A percentile compares a stretch with the other conserved stretches of the same genome.
Conservation (phyloP, 2,888 invertebrate genomes). For the Watsonalla cultraria region DNA sequence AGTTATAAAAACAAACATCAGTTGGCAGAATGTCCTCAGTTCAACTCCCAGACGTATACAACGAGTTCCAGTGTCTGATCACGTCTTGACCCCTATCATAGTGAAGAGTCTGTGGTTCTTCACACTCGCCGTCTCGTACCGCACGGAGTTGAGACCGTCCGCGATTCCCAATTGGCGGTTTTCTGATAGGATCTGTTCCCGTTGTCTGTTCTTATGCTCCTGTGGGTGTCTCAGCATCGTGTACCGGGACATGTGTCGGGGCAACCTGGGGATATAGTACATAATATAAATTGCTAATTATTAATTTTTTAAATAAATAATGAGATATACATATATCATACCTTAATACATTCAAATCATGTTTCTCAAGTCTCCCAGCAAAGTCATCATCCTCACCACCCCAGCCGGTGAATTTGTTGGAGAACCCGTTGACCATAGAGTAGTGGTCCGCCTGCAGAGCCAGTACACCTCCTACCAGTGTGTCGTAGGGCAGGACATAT, state of each 20-base stretch:
- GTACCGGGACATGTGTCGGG: constrained; percentile 55
- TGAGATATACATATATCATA: constrained; percentile 12
- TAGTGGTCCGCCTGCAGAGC: constrained; percentile 56
- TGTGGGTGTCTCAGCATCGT: constrained; percentile 60
- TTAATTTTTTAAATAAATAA: too few species aligned
- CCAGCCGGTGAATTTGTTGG: constrained; percentile 63
- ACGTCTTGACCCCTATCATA: constrained; percentile 45
- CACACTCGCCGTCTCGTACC: constrained; percentile 22
- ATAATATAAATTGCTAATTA: background rate
- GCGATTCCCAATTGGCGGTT: constrained; percentile 18
- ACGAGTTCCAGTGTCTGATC: constrained; percentile 9
- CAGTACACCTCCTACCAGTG: constrained; percentile 59
- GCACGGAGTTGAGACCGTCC: constrained; percentile 42
- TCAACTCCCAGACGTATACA: too few species aligned
- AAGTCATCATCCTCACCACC: constrained; percentile 74
- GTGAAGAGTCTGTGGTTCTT: constrained; percentile 50
- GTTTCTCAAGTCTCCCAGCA: constrained; percentile 32
- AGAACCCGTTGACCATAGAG: constrained; percentile 52
- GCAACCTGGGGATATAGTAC: constrained; percentile 37
- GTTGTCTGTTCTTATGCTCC: constrained; percentile 37
- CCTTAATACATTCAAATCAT: constrained; percentile 47
- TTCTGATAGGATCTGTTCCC: constrained; percentile 36
- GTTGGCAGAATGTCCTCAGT: too few species aligned
- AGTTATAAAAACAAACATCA: too few species aligned
- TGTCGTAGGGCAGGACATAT: constrained; percentile 34